Evolutionary conservation across 2,113 vertebrate genomes (phyloP).

Genomic region (Tympanuchus pallidicinctus): DNA sequence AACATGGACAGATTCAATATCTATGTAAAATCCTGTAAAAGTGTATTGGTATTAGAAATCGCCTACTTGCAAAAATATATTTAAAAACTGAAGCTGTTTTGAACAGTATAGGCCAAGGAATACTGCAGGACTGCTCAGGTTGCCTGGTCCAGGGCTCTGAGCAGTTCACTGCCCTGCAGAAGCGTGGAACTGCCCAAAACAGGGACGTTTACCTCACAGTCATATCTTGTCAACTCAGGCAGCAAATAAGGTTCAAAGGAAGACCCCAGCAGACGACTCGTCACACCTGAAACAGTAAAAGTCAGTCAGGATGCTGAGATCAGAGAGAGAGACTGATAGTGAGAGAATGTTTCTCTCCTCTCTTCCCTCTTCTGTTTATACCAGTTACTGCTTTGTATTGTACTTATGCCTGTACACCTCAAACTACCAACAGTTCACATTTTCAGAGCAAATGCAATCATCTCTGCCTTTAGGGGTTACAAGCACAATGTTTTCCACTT

Average conservation of each 20-base stretch:
- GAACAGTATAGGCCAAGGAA: slow-evolving; percentile 28
- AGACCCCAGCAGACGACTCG: slow-evolving; percentile 88
- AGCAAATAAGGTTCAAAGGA: slow-evolving; percentile 88
- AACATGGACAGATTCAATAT: slow-evolving; percentile 71
- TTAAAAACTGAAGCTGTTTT: slow-evolving; percentile 75
- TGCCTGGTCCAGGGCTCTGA: slow-evolving; percentile 93
- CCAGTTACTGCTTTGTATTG: background rate
- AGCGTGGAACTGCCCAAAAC: slow-evolving; percentile 90
- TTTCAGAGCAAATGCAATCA: background rate
- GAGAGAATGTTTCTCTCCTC: background rate
- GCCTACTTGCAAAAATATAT: slow-evolving; percentile 80
- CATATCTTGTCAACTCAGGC: slow-evolving; percentile 95
- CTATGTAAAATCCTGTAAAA: slow-evolving; percentile 78
- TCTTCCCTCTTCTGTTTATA: background rate
- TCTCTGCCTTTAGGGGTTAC: background rate
- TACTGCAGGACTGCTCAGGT: slow-evolving; percentile 74
- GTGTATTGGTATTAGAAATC: slow-evolving; percentile 80
- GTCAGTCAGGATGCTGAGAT: background rate
- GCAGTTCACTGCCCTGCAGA: slow-evolving; percentile 94
- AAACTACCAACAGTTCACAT: background rate
- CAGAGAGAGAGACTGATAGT: no score
- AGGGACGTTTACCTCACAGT: slow-evolving; percentile 97
- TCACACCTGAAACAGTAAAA: slow-evolving; percentile 80
- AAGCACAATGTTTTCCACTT: background rate
- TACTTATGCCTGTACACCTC: background rate